These are phyloP conservation scores for Diabrotica virgifera DNA, from an alignment of 1,140 invertebrate species.

Conservation along the genomic window DNA sequence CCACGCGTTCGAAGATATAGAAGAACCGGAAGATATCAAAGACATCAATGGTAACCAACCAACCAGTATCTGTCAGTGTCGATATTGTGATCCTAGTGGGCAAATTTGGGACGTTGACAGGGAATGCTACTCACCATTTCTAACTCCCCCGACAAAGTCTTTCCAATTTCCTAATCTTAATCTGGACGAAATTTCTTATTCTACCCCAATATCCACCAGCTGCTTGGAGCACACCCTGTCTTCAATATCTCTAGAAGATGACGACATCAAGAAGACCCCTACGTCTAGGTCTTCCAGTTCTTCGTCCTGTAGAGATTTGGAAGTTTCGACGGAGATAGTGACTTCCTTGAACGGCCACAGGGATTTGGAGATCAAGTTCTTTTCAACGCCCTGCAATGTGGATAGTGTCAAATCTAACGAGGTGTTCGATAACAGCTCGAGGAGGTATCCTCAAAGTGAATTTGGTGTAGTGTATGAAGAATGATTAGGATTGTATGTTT, in stretches of 20 bases:
- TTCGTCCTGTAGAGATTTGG: slow-evolving; percentile 51
- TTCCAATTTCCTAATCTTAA: slow-evolving; percentile 24
- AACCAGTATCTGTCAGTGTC: slow-evolving; percentile 68
- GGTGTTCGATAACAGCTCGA: background rate
- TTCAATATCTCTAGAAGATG: slow-evolving; percentile 30
- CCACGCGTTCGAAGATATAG: slow-evolving; percentile 48
- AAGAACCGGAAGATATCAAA: slow-evolving; percentile 44
- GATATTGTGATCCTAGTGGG: slow-evolving; percentile 73
- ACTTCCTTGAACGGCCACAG: slow-evolving; percentile 73
- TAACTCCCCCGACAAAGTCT: slow-evolving; percentile 43
- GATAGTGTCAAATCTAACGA: background rate
- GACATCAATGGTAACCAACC: slow-evolving; percentile 42
- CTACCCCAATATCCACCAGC: slow-evolving; percentile 8
- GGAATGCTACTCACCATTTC: slow-evolving; percentile 53
- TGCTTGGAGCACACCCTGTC: slow-evolving; percentile 28
- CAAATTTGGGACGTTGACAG: slow-evolving; percentile 72
- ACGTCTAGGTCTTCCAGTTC: slow-evolving; percentile 32
- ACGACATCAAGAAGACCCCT: slow-evolving; percentile 19
- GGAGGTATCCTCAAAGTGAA: slow-evolving; percentile 3
- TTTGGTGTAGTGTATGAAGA: slow-evolving; percentile 7
- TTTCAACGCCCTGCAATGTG: slow-evolving; percentile 8
- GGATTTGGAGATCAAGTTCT: slow-evolving; percentile 73
- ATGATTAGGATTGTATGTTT: background rate
- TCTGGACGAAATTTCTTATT: slow-evolving; percentile 4
- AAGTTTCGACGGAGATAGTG: slow-evolving; percentile 76